Evolutionary conservation across 1,140 invertebrate genomes (phyloP).

Genomic region (Mizuhopecten yessoensis): DNA sequence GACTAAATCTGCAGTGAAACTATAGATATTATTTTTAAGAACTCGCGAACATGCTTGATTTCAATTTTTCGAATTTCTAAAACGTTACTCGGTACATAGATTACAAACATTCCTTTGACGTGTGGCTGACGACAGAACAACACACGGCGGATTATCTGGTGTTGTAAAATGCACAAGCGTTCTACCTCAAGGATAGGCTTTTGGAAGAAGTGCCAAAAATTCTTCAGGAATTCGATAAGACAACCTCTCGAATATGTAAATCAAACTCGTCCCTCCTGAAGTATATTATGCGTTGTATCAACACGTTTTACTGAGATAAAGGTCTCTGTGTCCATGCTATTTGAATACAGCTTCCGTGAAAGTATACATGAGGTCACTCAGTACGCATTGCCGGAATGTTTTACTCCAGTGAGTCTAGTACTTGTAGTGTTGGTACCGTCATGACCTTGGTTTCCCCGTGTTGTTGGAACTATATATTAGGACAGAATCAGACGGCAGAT

Average conservation of each 20-base stretch:
- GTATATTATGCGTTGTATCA: background rate
- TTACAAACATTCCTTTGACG: background rate
- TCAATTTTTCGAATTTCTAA: background rate
- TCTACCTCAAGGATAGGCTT: background rate
- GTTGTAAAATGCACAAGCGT: no score
- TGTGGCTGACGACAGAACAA: background rate
- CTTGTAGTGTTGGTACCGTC: background rate
- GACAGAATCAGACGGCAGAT: background rate
- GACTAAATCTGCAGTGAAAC: no score
- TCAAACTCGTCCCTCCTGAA: background rate
- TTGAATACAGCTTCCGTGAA: background rate
- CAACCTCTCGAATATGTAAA: background rate
- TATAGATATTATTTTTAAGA: no score
- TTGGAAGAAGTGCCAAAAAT: background rate
- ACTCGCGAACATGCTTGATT: background rate
- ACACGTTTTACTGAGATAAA: background rate
- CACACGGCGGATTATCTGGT: background rate
- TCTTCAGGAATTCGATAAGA: constrained; percentile 25
- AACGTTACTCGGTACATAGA: background rate
- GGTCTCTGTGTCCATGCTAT: background rate
- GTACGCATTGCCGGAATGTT: background rate
- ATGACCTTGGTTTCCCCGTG: background rate
- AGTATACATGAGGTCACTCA: background rate
- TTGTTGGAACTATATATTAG: background rate
- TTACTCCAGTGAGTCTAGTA: background rate